Conservation (phyloP, 1,140 invertebrate species). For the Drosophila nigromelanica region DNA sequence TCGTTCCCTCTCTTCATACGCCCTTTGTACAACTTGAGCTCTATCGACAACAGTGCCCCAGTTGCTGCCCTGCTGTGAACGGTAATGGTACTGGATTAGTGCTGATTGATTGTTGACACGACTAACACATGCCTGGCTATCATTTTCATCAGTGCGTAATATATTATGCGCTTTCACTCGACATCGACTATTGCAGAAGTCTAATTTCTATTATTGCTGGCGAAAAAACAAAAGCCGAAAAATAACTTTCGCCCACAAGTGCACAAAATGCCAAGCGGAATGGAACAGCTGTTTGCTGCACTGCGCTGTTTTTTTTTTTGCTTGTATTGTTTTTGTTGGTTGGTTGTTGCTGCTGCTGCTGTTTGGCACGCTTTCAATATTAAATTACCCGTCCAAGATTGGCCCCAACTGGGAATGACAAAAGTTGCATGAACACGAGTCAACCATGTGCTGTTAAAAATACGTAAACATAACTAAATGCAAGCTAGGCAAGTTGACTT, state of each 20-base stretch:
- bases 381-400: slow-evolving; percentile 64
- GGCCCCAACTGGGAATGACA: slow-evolving; percentile 58
- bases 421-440: slow-evolving; percentile 30
- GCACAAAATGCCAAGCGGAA: slow-evolving; percentile 65
- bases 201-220: slow-evolving; percentile 48
- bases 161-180: slow-evolving; percentile 59
- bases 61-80: background rate
- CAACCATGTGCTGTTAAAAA: slow-evolving; percentile 13
- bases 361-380: slow-evolving; percentile 77
- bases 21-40: background rate
- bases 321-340: slow-evolving; percentile 3
- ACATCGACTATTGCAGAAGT: slow-evolving; percentile 37
- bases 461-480: slow-evolving; percentile 14
- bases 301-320: slow-evolving; percentile 16
- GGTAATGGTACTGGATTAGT: slow-evolving; percentile 11
- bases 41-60: slow-evolving; percentile 3
- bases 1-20: background rate
- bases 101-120: slow-evolving; percentile 44
- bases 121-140: slow-evolving; percentile 29
- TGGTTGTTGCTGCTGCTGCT: slow-evolving; percentile 8
- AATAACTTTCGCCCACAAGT: slow-evolving; percentile 73
- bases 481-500: slow-evolving; percentile 1
- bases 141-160: slow-evolving; percentile 50
- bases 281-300: slow-evolving; percentile 70
- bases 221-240: slow-evolving; percentile 37